Evolutionary conservation across 2,888 invertebrate species (phyloP).

Genomic region (Orthosia incerta): DNA sequence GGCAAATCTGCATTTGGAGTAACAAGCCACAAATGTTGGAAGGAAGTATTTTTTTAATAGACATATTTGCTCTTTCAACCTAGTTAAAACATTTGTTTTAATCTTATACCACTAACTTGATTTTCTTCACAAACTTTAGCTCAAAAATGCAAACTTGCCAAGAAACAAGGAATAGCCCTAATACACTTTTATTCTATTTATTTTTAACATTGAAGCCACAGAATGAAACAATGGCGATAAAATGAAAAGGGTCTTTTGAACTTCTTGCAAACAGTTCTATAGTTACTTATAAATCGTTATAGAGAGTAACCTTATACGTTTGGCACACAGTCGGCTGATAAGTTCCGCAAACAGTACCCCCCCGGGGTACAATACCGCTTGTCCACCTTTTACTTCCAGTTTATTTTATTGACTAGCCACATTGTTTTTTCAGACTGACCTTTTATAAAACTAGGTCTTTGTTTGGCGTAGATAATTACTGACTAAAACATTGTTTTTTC

Average conservation of each 20-base stretch:
- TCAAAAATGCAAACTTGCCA: too few relatives aligned
- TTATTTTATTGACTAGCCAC: not conserved
- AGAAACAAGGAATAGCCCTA: not conserved
- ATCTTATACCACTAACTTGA: not conserved
- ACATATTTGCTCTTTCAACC: not conserved
- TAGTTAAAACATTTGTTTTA: not conserved
- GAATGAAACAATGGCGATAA: not conserved
- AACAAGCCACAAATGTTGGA: too few relatives aligned
- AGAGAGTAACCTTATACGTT: slow-evolving; percentile 22
- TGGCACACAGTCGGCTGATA: slow-evolving; percentile 30
- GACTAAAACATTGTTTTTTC: too few relatives aligned
- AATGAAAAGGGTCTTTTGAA: slow-evolving; percentile 8
- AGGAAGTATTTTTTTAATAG: too few relatives aligned
- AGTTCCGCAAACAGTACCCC: slow-evolving; percentile 28
- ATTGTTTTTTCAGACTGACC: not conserved
- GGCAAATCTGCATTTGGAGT: too few relatives aligned
- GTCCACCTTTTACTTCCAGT: slow-evolving; percentile 6
- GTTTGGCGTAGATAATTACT: too few relatives aligned
- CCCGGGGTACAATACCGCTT: not conserved
- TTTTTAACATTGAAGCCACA: not conserved
- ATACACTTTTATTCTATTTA: not conserved
- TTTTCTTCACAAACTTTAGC: too few relatives aligned
- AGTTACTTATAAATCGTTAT: not conserved
- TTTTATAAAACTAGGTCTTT: too few relatives aligned
- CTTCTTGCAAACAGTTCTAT: slow-evolving; percentile 11